These are phyloP conservation scores for Habroteleia sp. DNA, from an alignment of 2,888 invertebrate genomes.

Conservation along the genomic window DNA sequence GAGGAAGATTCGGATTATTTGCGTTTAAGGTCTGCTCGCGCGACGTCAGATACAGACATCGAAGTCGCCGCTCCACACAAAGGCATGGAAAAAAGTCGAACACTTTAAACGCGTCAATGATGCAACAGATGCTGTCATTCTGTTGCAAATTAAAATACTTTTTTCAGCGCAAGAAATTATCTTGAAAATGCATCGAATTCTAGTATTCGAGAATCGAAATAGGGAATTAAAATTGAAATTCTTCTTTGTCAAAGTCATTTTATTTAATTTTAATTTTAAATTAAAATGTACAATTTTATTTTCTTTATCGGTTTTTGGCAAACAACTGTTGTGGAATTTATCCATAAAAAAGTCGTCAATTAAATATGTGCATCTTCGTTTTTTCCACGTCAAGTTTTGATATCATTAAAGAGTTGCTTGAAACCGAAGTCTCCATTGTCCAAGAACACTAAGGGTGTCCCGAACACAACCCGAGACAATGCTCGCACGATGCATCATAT, in stretches of 20 bases:
- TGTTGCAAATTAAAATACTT: not conserved
- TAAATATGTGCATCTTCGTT: not conserved
- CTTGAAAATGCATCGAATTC: too few species aligned
- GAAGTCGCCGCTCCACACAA: slow-evolving; percentile 45
- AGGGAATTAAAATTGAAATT: too few species aligned
- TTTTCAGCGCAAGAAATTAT: not conserved
- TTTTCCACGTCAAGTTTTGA: slow-evolving; percentile 64
- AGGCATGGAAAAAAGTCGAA: slow-evolving; percentile 31
- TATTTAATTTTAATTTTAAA: too few species aligned
- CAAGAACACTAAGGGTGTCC: slow-evolving; percentile 63
- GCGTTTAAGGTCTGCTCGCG: slow-evolving; percentile 31
- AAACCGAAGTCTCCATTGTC: slow-evolving; percentile 74
- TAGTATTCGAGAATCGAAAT: too few species aligned
- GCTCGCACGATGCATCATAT: slow-evolving; percentile 76
- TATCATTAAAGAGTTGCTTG: slow-evolving; percentile 75
- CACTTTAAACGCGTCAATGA: slow-evolving; percentile 13
- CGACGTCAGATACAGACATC: slow-evolving; percentile 65
- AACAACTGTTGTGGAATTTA: too few species aligned
- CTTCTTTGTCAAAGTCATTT: too few species aligned
- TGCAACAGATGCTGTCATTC: slow-evolving; percentile 25
- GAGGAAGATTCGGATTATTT: slow-evolving; percentile 60
- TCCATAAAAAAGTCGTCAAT: too few species aligned
- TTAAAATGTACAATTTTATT: too few species aligned
- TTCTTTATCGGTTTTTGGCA: too few species aligned
- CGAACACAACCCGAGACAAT: slow-evolving; percentile 70